Percentiles rank a stretch among this genome's conserved stretches.
These are phyloP conservation scores for Oncorhynchus gorbuscha DNA, from an alignment of 2,113 vertebrate species.

Conservation along the genomic window DNA sequence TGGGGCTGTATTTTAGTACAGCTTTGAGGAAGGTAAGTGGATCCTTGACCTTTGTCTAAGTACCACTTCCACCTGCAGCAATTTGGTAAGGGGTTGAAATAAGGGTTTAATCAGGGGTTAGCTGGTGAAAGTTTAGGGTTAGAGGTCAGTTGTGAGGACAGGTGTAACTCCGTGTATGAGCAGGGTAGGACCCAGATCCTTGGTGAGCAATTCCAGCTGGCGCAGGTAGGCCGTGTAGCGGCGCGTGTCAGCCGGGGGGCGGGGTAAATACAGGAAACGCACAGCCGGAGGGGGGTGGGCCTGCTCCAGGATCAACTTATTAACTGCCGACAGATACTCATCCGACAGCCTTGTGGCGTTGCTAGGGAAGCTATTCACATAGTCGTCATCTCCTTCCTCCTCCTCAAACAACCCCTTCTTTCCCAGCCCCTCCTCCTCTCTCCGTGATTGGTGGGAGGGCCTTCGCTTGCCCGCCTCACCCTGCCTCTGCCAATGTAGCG, in stretches of 20 bases:
- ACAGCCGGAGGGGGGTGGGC: constrained; percentile 67
- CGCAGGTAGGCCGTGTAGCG: constrained; percentile 81
- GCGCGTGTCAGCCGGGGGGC: constrained; percentile 82
- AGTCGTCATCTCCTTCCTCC: constrained; percentile 50
- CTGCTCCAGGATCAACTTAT: constrained; percentile 80
- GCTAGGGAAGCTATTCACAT: constrained; percentile 77
- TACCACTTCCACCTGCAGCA: too few species aligned
- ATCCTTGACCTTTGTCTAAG: too few species aligned
- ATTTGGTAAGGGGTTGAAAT: too few species aligned
- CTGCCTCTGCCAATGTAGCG: constrained; percentile 85
- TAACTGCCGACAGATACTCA: constrained; percentile 82
- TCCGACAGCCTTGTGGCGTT: constrained; percentile 80
- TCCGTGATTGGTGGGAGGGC: neutral
- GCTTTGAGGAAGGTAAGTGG: too few species aligned
- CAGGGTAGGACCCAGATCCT: constrained; percentile 84
- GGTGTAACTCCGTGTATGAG: constrained; percentile 89
- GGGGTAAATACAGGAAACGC: constrained; percentile 87
- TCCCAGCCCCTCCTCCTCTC: neutral
- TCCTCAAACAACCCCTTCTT: neutral
- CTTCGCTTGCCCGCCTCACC: constrained; percentile 15
- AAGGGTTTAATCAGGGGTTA: too few species aligned
- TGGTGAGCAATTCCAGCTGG: constrained; percentile 85
- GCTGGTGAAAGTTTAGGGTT: neutral
- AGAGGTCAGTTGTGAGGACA: constrained; percentile 89
- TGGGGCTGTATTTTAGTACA: too few species aligned